Evolutionary conservation across 2,888 invertebrate species (phyloP), one percentile per base, ranked within the genome.

Genomic region (Lasioglossum vierecki): DNA sequence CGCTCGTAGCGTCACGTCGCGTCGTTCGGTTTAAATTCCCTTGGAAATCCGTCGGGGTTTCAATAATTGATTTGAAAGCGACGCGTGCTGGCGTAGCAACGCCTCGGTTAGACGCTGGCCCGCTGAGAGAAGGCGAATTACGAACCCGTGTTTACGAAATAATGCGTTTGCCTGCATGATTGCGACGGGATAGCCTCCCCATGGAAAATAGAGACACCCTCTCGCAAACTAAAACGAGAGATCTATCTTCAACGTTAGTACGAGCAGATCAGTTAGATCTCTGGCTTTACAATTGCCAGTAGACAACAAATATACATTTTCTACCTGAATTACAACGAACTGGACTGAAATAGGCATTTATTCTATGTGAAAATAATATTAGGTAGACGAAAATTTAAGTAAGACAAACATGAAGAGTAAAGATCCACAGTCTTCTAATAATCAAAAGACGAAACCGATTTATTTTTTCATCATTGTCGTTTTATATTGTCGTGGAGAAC

Each of bases 151-250:
- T 49, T 70, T 41, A 30, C 63, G 76, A 85, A 80, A 80, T 83
- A 83, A 85, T 77, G 72, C 53, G 60, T 72, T 30, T 66, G 44
- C 44, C 74, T 30, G 72, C 53, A 53, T 53, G 53, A 53, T 53
- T 53, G 26, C n/a, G 46, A 26, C 26, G 26, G 26, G 15, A 26
- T 13, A 5, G 30, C 60, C 60, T 60, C 13, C 60, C 60, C 13
- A 5, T 60, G 60, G 74, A 84, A 30, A 76, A 79, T 77, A 82
- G 74, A 84, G 72, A 60, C 75, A 75, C 81, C 78, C 80, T 71
- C 76, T 76, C 78, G 74, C 78, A 76, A 74, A 41, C 83, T 73
- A 63, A 53, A 41, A 71, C 35, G 75, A 41, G 13, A 26, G 15
- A 60, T 13, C 60, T 53, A 22, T 53, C 49, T 53, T 53, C 49